Conservation (phyloP, 2,113 vertebrate genomes). For the Piprites chloris region DNA sequence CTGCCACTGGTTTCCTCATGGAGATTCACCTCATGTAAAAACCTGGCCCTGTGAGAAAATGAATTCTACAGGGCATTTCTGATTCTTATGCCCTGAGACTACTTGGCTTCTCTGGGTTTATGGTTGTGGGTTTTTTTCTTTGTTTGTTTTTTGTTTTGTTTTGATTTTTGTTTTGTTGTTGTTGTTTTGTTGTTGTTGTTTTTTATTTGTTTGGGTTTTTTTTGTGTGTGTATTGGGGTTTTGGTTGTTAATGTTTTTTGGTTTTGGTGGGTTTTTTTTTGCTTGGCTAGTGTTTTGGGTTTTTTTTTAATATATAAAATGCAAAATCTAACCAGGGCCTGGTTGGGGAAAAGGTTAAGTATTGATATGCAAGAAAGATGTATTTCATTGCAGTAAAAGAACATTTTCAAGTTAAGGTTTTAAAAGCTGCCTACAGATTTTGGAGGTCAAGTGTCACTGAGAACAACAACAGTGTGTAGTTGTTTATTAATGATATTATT, state of each 20-base stretch:
- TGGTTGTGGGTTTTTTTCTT: neutral
- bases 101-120: neutral
- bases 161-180: no score
- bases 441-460: neutral
- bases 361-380: neutral
- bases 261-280: neutral
- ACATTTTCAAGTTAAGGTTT: neutral
- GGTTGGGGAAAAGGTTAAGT: neutral
- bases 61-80: neutral
- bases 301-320: neutral
- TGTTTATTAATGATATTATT: neutral
- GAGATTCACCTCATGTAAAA: neutral
- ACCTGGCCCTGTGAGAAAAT: neutral
- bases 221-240: neutral
- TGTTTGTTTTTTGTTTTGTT: no score
- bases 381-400: neutral
- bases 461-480: neutral
- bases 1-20: neutral
- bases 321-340: neutral
- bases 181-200: no score
- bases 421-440: neutral
- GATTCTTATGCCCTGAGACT: neutral
- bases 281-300: fast-evolving
- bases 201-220: neutral
- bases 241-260: neutral